These are phyloP conservation scores for Gobio gobio DNA, from an alignment of 2,113 vertebrate species.

Conservation along the genomic window DNA sequence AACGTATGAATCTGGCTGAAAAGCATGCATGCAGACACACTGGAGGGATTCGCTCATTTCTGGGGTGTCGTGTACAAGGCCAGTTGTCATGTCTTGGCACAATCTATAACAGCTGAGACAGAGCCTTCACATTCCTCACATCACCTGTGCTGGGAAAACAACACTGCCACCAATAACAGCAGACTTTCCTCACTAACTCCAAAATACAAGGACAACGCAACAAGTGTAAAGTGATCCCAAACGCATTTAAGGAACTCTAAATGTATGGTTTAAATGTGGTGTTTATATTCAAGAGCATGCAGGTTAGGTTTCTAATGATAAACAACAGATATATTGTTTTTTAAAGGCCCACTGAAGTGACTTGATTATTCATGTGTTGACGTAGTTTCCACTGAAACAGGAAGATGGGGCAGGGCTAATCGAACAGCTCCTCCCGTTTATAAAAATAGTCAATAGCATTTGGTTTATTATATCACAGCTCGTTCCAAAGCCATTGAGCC, in stretches of 20 bases:
- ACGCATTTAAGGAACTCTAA: not conserved
- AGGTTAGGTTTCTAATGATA: not conserved
- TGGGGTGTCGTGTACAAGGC: conserved; percentile 66
- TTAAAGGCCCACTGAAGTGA: too few species aligned
- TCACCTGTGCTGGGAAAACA: conserved; percentile 70
- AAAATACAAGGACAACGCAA: not conserved
- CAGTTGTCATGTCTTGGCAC: conserved; percentile 67
- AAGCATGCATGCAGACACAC: not conserved
- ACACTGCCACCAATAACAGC: not conserved
- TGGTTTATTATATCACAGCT: too few species aligned
- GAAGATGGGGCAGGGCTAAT: too few species aligned
- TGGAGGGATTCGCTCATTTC: not conserved
- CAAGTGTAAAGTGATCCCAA: not conserved
- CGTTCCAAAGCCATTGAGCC: too few species aligned
- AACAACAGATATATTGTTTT: too few species aligned
- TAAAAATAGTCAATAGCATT: too few species aligned
- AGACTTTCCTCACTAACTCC: not conserved
- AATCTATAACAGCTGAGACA: conserved; percentile 74
- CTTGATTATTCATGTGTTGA: too few species aligned
- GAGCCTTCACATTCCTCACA: conserved; percentile 73
- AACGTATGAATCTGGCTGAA: not conserved
- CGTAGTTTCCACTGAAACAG: too few species aligned
- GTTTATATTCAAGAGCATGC: not conserved
- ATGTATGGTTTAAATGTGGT: too few species aligned
- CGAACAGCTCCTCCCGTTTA: too few species aligned